phyloP scores from a whole-genome alignment of 2,113 vertebrate genomes.

The Pycnonotus jocosus region DNA sequence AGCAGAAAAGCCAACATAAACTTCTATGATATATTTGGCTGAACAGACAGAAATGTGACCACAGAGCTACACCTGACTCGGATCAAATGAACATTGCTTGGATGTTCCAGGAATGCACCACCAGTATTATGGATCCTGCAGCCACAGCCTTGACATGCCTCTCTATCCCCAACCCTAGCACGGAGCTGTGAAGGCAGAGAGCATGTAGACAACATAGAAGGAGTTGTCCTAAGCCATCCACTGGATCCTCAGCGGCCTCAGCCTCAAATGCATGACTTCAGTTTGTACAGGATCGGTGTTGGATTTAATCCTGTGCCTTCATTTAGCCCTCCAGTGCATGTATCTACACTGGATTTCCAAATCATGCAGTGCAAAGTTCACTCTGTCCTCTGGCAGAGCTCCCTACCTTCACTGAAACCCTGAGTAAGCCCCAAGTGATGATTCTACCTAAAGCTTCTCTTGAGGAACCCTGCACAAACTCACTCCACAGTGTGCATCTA shows the following conservation, averaged over 20 bases:
- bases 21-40: neutral
- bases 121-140: neutral
- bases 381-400: neutral
- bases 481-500: neutral
- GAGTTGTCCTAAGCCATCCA: neutral
- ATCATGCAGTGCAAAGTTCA: neutral
- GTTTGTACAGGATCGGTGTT: neutral
- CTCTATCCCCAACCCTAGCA: neutral
- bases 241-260: neutral
- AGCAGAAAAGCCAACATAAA: constrained; percentile 20
- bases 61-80: neutral
- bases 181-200: neutral
- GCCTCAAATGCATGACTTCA: rapidly evolving
- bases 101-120: neutral
- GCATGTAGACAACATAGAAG: rapidly evolving
- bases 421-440: neutral
- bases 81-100: neutral
- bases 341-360: neutral
- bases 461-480: neutral
- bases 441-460: neutral
- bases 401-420: neutral
- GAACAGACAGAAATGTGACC: neutral
- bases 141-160: neutral
- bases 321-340: neutral
- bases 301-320: neutral